phyloP scores from a whole-genome alignment of 92 coral and sea anemone genomes.

The Epizoanthus stellaris region DNA sequence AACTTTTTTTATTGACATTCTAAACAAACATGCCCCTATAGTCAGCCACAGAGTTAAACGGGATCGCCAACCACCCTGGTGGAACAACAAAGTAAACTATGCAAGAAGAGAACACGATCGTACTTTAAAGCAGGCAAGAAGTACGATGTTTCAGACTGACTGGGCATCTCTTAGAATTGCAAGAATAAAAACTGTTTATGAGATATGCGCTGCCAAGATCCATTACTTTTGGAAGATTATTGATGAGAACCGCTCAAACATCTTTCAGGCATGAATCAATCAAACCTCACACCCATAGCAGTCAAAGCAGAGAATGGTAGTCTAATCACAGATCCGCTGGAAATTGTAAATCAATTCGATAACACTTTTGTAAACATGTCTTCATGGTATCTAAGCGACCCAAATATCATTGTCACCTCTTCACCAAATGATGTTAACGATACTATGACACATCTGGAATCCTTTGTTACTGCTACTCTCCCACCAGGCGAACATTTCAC shows the following conservation, averaged over 20 bases:
- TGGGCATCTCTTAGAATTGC: constrained; percentile 26
- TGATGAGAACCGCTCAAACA: constrained; percentile 36
- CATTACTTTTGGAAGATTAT: constrained; percentile 23
- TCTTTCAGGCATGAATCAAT: constrained; percentile 26
- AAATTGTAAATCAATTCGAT: constrained; percentile 37
- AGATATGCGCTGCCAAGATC: constrained; percentile 37
- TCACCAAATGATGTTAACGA: too few species aligned
- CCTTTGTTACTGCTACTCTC: constrained; percentile 22
- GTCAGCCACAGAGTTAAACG: neutral
- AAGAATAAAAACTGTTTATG: constrained; percentile 31
- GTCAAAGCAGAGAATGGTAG: constrained; percentile 35
- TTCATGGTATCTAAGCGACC: too few species aligned
- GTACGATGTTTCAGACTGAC: constrained; percentile 2
- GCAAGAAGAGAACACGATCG: constrained; percentile 26
- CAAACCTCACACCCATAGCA: constrained; percentile 31
- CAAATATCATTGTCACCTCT: too few species aligned
- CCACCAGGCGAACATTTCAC: constrained; percentile 25
- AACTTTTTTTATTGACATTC: constrained; percentile 15
- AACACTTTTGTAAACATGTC: constrained; percentile 30
- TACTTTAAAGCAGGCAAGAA: constrained; percentile 13
- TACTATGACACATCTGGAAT: constrained; percentile 2
- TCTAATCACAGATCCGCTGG: constrained; percentile 38
- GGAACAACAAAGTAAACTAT: constrained; percentile 22
- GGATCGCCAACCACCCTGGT: constrained; percentile 28
- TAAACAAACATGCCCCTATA: constrained; percentile 19